These are phyloP conservation scores for Agrochola lychnidis DNA, from an alignment of 2,888 invertebrate genomes.

Conservation along the genomic window DNA sequence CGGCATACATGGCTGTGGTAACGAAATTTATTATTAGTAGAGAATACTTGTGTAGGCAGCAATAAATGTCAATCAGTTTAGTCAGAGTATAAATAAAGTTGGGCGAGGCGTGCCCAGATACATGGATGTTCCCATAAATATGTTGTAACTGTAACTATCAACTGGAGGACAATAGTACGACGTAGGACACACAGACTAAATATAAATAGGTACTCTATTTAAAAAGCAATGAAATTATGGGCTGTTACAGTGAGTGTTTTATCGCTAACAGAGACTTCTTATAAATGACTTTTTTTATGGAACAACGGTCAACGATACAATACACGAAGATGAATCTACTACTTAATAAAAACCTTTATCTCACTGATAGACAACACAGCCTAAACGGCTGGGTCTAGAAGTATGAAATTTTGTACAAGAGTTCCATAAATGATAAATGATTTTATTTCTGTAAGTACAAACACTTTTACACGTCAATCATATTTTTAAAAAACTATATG, in stretches of 20 bases:
- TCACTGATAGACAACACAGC: background rate
- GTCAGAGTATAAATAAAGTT: conserved; percentile 63
- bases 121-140: conserved; percentile 42
- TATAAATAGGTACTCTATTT: background rate
- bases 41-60: conserved; percentile 50
- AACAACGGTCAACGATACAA: too few species aligned
- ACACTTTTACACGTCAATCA: too few species aligned
- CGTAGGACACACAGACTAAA: background rate
- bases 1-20: conserved; percentile 27
- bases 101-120: conserved; percentile 39
- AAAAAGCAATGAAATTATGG: background rate
- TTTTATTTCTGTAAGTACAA: too few species aligned
- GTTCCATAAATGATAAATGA: too few species aligned
- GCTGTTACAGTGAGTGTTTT: background rate
- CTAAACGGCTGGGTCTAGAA: background rate
- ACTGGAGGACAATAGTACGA: conserved; percentile 30
- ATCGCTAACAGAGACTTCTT: background rate
- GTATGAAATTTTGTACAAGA: background rate
- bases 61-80: conserved; percentile 69
- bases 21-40: conserved; percentile 55
- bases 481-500: too few species aligned
- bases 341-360: background rate
- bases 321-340: background rate
- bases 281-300: background rate
- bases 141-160: conserved; percentile 21